Conservation (phyloP, 2,797 vertebrate genomes). For the Paramormyrops hopkinsi region DNA sequence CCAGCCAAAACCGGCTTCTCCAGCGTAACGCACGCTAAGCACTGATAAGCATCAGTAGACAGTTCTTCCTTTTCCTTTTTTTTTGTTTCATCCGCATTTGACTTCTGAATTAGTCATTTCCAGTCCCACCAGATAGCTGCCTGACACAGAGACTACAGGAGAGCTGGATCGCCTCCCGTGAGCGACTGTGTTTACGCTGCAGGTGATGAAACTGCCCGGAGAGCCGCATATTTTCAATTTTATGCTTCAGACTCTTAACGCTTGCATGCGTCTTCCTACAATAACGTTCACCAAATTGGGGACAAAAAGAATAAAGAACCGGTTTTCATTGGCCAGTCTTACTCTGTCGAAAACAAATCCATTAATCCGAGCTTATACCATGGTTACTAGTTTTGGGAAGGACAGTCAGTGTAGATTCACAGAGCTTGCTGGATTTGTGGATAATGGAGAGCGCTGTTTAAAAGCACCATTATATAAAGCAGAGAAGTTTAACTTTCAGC, state of each 20-base stretch:
- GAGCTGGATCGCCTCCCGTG: neutral
- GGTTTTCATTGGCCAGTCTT: neutral
- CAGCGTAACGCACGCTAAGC: neutral
- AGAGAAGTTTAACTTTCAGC: constrained; percentile 29
- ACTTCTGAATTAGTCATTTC: neutral
- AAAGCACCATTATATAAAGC: constrained; percentile 33
- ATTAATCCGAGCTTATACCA: constrained; percentile 2
- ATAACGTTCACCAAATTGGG: neutral
- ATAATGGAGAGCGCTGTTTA: constrained; percentile 25
- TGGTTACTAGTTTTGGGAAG: neutral
- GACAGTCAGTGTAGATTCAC: constrained; percentile 16
- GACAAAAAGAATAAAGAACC: neutral
- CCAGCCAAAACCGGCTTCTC: neutral
- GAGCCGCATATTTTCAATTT: neutral
- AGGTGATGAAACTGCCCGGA: neutral
- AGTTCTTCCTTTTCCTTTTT: neutral
- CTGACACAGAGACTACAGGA: neutral
- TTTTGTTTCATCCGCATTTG: neutral
- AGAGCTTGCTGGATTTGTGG: constrained; percentile 10
- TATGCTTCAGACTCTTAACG: neutral
- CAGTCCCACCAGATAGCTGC: neutral
- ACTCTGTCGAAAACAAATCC: neutral
- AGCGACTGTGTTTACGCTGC: neutral
- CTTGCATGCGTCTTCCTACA: neutral
- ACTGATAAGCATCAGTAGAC: neutral